Evolutionary conservation across 2,888 invertebrate species (phyloP), one percentile per base, ranked within the genome.

Genomic region (Phengaris alcon): DNA sequence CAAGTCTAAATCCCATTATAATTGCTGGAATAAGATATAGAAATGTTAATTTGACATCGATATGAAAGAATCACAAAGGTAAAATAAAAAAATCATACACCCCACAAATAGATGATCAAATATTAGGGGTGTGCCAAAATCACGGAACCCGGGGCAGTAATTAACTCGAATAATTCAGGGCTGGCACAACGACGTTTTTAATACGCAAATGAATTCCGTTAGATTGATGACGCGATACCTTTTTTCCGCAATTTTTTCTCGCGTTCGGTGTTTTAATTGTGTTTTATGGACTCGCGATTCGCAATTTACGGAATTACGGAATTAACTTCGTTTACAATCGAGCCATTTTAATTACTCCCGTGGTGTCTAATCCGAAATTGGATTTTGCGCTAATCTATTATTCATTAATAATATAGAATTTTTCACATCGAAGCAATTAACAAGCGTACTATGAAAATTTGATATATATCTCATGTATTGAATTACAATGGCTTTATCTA

Each of bases 121-220:
- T 69, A 9, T 48, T 22, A 48, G 46, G 69, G 46, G 15, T 22
- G 72, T 72, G 64, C 51, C 10, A 54, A 72, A 72, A 64, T 54
- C 73, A 73, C 73, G 13, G 44, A n/a, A 57, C 44, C 54, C 57
- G 9, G 83, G 84, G 85, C 84, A 84, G 88, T 91, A 92, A 93
- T 93, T 91, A 93, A 93, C 89, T 84, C 87, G 84, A 89, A 91
- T 93, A 91, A 91, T 90, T 92, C 90, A 91, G 85, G 85, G 87
- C 89, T 88, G 89, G 90, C 91, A 92, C 90, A 92, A 91, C 91
- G 90, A 89, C 90, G 87, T 90, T 88, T 92, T 92, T 93, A 93
- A 93, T 91, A 90, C 91, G 88, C 88, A 91, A 93, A 93, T 92
- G 92, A 92, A 93, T 92, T 90, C 89, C 88, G 85, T 88, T 88